Evolutionary conservation across 2,888 invertebrate genomes (phyloP), one percentile per base, ranked within the genome.

Genomic region (Andrena bicolor): DNA sequence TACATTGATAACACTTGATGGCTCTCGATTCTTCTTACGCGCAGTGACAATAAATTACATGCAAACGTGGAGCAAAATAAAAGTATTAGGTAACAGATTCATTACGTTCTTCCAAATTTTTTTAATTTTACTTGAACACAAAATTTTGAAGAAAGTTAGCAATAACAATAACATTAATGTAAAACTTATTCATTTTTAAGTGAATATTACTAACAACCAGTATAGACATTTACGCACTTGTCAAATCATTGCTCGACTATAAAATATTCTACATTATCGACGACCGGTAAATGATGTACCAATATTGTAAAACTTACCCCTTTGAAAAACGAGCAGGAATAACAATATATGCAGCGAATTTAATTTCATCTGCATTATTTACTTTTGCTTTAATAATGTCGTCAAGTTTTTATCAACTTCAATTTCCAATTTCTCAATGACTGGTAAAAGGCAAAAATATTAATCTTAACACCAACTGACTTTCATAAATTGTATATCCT

Each of bases 1-100:
- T 87, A 72, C 91, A 91, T 80, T 91, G 91, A 78, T 90, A 91
- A 86, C 91, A 92, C 60, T 88, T 86, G 68, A 86, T 86, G 28
- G 86, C 88, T 80, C 78, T 86, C 66, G 86, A 89, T 70, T 84
- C 90, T 92, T 76, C 58, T 61, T 65, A 2, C 13, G 3, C 16
- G 3, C 7, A 23, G 49, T 26, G 28, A 61, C 2, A 32, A 64
- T 10, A 6, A 4, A 56, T 32, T 26, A 70, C 1, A n/a, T 16
- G 8, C 2, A 10, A 23, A 32, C 13, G 16, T 10, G n/a, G 20
- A n/a, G 20, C 3, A 30, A 13, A 23, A 20, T 68, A 35, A 16
- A 20, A 16, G 26, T 8, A 41, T 23, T 49, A 63, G 51, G 8
- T 20, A 51, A 51, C 8, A 20, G n/a, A 20, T 20, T 20, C 2